Evolutionary conservation across 30 jellyfish, hydroid and myxozoan genomes (phyloP).

Genomic region (Aurelia aurita): DNA sequence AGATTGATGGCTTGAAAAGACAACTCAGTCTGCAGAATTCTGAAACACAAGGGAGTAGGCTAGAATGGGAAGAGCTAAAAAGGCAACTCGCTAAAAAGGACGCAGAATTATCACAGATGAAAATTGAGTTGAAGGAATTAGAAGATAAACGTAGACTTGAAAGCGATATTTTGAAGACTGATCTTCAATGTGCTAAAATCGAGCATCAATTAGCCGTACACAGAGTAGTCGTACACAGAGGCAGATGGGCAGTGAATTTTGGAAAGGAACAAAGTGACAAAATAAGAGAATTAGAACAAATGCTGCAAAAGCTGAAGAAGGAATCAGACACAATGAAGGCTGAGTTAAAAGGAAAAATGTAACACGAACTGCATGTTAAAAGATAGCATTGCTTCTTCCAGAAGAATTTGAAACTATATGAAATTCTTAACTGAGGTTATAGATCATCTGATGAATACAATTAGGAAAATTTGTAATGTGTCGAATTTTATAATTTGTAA

Average conservation of each 20-base stretch:
- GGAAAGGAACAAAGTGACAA: slow-evolving; percentile 50
- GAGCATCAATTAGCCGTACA: slow-evolving; percentile 48
- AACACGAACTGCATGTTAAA: too few species aligned
- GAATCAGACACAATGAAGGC: slow-evolving; percentile 47
- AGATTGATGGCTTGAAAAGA: slow-evolving; percentile 64
- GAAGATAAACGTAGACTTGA: slow-evolving; percentile 13
- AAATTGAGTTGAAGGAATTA: slow-evolving; percentile 4
- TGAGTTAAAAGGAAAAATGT: background rate
- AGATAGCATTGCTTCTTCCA: too few species aligned
- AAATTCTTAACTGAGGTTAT: too few species aligned
- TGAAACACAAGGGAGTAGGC: slow-evolving; percentile 60
- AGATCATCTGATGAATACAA: too few species aligned
- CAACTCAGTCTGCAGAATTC: slow-evolving; percentile 54
- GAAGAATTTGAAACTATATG: too few species aligned
- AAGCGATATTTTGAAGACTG: slow-evolving; percentile 24
- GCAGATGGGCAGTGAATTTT: slow-evolving; percentile 8
- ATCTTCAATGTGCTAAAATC: slow-evolving; percentile 57
- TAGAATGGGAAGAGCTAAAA: slow-evolving; percentile 55
- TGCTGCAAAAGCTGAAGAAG: slow-evolving; percentile 38
- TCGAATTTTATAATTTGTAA: too few species aligned
- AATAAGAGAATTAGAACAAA: slow-evolving; percentile 37
- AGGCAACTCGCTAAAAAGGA: slow-evolving; percentile 48
- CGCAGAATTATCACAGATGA: slow-evolving; percentile 35
- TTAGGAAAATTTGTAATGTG: too few species aligned
- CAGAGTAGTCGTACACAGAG: background rate